Percentiles rank a stretch among this genome's conserved stretches.
Conservation (phyloP, 2,113 vertebrate genomes). For the Telmatochromis sp. region DNA sequence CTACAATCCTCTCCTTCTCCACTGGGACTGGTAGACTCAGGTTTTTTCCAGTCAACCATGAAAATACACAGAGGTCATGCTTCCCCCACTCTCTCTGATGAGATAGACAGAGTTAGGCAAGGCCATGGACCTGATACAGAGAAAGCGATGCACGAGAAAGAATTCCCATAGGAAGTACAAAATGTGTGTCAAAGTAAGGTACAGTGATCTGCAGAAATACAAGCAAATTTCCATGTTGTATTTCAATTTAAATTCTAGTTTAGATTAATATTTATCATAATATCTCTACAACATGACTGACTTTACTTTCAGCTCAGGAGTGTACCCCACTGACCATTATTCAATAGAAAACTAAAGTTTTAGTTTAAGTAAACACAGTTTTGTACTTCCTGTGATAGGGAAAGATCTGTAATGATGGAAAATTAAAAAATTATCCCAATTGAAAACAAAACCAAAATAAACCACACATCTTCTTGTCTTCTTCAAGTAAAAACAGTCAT, state of each 20-base stretch:
- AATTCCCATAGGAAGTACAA: background rate
- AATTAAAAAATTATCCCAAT: background rate
- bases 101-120: constrained; percentile 12
- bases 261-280: background rate
- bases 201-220: background rate
- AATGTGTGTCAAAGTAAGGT: background rate
- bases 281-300: background rate
- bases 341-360: background rate
- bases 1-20: constrained; percentile 43
- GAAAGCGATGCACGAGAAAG: constrained; percentile 6
- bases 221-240: background rate
- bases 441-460: background rate
- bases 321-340: background rate
- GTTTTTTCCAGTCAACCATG: constrained; percentile 51
- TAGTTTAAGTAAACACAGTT: background rate
- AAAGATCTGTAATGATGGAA: background rate
- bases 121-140: background rate
- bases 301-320: background rate
- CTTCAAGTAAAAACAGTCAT: background rate
- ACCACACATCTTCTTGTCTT: background rate
- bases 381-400: background rate
- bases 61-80: constrained; percentile 58
- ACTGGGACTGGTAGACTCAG: constrained; percentile 51
- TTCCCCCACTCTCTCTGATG: constrained; percentile 16
- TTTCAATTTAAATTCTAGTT: background rate